These are phyloP conservation scores for Tragopan temminckii DNA, from an alignment of 2,797 vertebrate genomes.

Conservation along the genomic window DNA sequence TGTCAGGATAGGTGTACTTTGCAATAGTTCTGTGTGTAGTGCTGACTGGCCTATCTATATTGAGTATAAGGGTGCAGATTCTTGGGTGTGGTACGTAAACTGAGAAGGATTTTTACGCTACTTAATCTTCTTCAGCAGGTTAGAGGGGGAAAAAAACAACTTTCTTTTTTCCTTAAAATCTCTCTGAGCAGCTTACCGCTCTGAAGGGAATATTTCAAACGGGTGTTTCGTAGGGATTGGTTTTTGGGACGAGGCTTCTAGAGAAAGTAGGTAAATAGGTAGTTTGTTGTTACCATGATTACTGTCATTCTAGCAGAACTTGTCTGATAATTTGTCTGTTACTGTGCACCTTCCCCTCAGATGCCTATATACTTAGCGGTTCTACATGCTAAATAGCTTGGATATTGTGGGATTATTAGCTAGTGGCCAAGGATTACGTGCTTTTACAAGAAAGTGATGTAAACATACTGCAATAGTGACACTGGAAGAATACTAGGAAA, in stretches of 20 bases:
- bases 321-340: neutral
- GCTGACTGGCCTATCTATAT: neutral
- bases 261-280: neutral
- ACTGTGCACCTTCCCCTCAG: neutral
- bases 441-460: slow-evolving; percentile 2
- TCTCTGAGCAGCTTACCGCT: neutral
- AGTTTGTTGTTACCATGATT: neutral
- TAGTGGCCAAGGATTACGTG: neutral
- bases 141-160: neutral
- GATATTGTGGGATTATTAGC: slow-evolving; percentile 41
- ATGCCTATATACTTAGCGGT: neutral
- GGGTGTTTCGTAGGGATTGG: neutral
- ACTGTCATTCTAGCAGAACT: neutral
- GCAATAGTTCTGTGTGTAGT: neutral
- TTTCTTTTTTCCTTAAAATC: neutral
- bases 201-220: neutral
- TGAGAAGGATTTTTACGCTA: slow-evolving; percentile 29
- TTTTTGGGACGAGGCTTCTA: neutral
- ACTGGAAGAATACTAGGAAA: neutral
- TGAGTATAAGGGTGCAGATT: neutral
- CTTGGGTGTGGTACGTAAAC: neutral
- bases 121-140: neutral
- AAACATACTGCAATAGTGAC: neutral
- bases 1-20: neutral
- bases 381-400: neutral